These are phyloP conservation scores for Automeris io DNA, from an alignment of 2,888 invertebrate genomes.

Conservation along the genomic window DNA sequence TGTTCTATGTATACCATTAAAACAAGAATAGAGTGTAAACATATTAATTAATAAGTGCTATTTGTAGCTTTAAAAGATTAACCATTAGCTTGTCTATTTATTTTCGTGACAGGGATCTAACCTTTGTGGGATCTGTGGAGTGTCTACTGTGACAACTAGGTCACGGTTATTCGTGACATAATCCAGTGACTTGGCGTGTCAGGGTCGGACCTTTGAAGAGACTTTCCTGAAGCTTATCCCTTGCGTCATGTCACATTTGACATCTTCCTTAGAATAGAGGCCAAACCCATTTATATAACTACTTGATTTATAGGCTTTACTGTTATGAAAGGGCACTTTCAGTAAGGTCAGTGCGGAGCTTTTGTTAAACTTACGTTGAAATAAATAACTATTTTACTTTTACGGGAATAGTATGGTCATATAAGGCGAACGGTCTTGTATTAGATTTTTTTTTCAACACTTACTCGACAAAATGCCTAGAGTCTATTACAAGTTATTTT, in stretches of 20 bases:
- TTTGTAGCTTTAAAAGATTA: conserved; percentile 1
- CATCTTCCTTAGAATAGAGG: neutral
- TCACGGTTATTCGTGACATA: conserved; percentile 11
- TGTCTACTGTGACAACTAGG: conserved; percentile 7
- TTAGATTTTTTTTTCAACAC: too few species aligned
- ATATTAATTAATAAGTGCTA: neutral
- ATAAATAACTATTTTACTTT: too few species aligned
- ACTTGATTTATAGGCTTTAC: neutral
- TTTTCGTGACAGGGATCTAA: neutral
- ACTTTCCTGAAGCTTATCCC: conserved; percentile 3
- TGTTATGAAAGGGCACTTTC: neutral
- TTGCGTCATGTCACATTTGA: neutral
- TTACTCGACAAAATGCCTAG: too few species aligned
- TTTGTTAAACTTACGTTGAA: too few species aligned
- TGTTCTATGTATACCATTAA: too few species aligned
- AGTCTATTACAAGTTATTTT: too few species aligned
- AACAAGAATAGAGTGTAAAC: too few species aligned
- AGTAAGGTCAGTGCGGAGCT: neutral
- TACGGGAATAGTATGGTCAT: too few species aligned
- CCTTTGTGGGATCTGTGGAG: conserved; percentile 8
- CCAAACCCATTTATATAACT: neutral
- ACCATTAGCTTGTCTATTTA: conserved; percentile 1
- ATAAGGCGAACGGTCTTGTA: too few species aligned
- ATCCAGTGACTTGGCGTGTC: conserved; percentile 10
- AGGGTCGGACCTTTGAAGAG: neutral